Percentiles rank a stretch among this genome's conserved stretches.
phyloP scores from a whole-genome alignment of 2,888 invertebrate species.

The Drosophila mimica region DNA sequence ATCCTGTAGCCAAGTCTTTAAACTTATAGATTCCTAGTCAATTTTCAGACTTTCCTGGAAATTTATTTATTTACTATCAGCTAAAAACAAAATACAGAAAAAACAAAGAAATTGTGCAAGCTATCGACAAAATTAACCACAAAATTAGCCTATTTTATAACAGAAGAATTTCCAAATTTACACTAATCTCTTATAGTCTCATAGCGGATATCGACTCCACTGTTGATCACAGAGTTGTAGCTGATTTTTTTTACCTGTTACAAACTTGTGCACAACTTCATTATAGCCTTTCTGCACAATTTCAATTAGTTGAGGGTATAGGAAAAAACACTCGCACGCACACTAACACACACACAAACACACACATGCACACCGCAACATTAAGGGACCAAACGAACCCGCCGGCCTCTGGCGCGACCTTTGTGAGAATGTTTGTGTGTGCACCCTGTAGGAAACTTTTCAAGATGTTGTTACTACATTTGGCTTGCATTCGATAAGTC shows the following conservation, averaged over 20 bases:
- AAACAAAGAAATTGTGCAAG: background rate
- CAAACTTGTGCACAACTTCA: background rate
- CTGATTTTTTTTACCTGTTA: background rate
- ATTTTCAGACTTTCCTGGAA: background rate
- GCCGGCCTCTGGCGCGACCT: slow-evolving; percentile 54
- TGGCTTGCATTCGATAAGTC: background rate
- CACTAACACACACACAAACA: slow-evolving; percentile 19
- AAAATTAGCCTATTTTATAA: background rate
- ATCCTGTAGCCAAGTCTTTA: background rate
- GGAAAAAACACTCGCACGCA: slow-evolving; percentile 2
- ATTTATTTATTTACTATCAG: background rate
- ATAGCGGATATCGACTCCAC: background rate
- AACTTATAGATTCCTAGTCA: background rate
- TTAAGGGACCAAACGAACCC: slow-evolving; percentile 45
- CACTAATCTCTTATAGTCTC: background rate
- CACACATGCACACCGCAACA: slow-evolving; percentile 31
- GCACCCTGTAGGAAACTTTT: slow-evolving; percentile 33
- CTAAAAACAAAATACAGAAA: background rate
- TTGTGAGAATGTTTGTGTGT: slow-evolving; percentile 36
- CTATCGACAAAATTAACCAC: background rate
- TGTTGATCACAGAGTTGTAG: background rate
- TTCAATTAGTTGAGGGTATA: background rate
- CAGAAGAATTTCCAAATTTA: background rate
- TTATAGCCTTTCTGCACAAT: background rate
- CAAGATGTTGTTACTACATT: background rate